Percentiles rank a stretch among this genome's conserved stretches.
Evolutionary conservation across 2,888 invertebrate genomes (phyloP).

Genomic region (Campaea margaritaria): DNA sequence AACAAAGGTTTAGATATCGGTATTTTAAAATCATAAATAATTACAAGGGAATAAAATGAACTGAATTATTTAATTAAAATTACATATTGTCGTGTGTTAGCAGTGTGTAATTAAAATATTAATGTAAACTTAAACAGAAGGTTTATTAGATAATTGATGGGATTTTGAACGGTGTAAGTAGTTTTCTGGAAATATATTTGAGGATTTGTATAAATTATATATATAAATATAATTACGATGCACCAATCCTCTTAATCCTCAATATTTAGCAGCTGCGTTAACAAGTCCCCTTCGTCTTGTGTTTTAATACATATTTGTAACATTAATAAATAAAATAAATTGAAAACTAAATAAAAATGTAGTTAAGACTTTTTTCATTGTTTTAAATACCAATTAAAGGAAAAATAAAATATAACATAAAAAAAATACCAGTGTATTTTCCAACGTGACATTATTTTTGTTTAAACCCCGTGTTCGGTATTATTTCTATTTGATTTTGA

Average conservation of each 20-base stretch:
- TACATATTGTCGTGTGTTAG: constrained; percentile 62
- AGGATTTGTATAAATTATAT: constrained; percentile 32
- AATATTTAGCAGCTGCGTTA: constrained; percentile 6
- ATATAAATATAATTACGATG: constrained; percentile 20
- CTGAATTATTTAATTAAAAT: constrained; percentile 72
- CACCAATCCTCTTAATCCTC: constrained; percentile 12
- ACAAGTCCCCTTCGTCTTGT: constrained; percentile 3
- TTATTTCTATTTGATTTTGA: no score
- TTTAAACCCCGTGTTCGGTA: no score
- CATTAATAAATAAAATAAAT: constrained; percentile 1
- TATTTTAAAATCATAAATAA: constrained; percentile 66
- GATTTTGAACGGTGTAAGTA: constrained; percentile 55
- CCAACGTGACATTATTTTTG: no score
- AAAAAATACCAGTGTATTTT: no score
- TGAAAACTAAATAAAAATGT: background rate
- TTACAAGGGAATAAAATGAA: constrained; percentile 79
- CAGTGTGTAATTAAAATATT: constrained; percentile 62
- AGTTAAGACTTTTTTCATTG: background rate
- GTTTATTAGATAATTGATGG: constrained; percentile 54
- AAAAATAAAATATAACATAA: no score
- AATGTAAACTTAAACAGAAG: constrained; percentile 30
- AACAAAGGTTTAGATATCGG: constrained; percentile 53
- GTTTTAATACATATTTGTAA: constrained; percentile 14
- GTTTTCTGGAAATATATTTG: constrained; percentile 42
- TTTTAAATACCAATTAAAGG: no score